These are phyloP conservation scores for Nephrotoma appendiculata DNA, from an alignment of 2,888 invertebrate genomes.

Conservation along the genomic window DNA sequence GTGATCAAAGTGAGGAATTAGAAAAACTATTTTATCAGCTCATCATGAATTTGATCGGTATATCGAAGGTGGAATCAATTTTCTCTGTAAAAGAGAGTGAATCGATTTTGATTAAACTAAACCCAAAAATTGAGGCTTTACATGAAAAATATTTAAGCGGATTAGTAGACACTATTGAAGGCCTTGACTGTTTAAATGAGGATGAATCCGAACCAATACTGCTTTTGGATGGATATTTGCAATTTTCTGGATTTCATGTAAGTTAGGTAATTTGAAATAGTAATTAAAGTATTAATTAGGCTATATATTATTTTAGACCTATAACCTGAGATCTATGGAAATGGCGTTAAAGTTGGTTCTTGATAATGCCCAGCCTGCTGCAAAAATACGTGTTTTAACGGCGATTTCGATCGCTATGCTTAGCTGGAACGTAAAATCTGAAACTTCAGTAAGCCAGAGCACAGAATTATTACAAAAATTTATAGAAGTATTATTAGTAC, in stretches of 20 bases:
- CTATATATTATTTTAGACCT: neutral
- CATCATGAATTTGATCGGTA: conserved; percentile 24
- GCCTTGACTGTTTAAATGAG: conserved; percentile 24
- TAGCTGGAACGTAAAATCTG: conserved; percentile 14
- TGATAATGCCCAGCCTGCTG: conserved; percentile 22
- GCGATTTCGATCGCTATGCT: conserved; percentile 22
- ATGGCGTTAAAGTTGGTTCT: conserved; percentile 22
- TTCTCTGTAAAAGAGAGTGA: neutral
- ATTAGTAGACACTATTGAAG: conserved; percentile 22
- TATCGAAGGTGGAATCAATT: conserved; percentile 17
- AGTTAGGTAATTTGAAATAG: neutral
- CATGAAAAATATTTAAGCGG: conserved; percentile 21
- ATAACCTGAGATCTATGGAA: conserved; percentile 20
- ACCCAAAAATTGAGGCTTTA: conserved; percentile 10
- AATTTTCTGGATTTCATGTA: conserved; percentile 20
- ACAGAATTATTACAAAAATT: conserved; percentile 19
- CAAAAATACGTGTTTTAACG: conserved; percentile 27
- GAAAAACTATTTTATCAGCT: conserved; percentile 21
- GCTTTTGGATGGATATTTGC: conserved; percentile 25
- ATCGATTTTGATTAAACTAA: neutral
- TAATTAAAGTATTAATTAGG: neutral
- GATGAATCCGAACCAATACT: conserved; percentile 25
- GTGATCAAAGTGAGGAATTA: neutral
- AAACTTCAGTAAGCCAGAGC: conserved; percentile 16
- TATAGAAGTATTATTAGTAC: conserved; percentile 15